Base-by-base conservation (phyloP, 2,113 vertebrate genomes). In the Argyrosomus japonicus region DNA sequence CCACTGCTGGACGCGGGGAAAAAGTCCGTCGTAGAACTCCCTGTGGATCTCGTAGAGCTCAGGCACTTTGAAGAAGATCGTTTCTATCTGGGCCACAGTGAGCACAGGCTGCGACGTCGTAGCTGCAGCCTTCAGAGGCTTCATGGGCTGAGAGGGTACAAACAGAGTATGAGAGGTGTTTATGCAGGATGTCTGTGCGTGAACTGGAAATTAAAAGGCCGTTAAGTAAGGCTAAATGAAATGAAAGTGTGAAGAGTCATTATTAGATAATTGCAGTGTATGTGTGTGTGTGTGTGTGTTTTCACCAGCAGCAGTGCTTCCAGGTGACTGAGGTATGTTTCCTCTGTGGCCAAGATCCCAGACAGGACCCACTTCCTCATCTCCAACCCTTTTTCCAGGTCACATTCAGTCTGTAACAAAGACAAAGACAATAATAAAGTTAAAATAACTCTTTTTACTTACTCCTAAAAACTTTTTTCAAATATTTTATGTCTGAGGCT, bases 21-120 rank as follows among this genome's bases (percentile, higher is more conserved):
- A 88, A 13, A 99, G 97, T 65, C 96, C 96, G 0, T 99, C 98
- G 0, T 99, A 99, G 94, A 99, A 99, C 61, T 99, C 98, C 81
- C 97, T 97, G 95, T 99, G 98, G 93, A 99, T 97, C 94, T 99
- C 98, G 0, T 97, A 98, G 82, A 99, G 97, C 93, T 99, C 98
- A 89, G 98, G 98, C 95, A 99, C 98, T 95, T 99, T 99, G 95
- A 98, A 99, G 95, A 99, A 99, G 94, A 99, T 99, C 88, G 97
- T 99, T 93, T 99, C 98, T 11, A 99, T 98, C 95, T 99, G 98
- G 89, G 97, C 96, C 62, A 96, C 93, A 0, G 95, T 97, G 89
- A 99, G 96, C 80, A 99, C 97, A 0, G 98, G 98, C 94, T 99
- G 98, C 0, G 98, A 99, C 4, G 98, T 99, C 60, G 98, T 99